Evolutionary conservation across 2,888 invertebrate species (phyloP), one percentile per base, ranked within the genome.

Genomic region (Lamellibrachia satsuma): DNA sequence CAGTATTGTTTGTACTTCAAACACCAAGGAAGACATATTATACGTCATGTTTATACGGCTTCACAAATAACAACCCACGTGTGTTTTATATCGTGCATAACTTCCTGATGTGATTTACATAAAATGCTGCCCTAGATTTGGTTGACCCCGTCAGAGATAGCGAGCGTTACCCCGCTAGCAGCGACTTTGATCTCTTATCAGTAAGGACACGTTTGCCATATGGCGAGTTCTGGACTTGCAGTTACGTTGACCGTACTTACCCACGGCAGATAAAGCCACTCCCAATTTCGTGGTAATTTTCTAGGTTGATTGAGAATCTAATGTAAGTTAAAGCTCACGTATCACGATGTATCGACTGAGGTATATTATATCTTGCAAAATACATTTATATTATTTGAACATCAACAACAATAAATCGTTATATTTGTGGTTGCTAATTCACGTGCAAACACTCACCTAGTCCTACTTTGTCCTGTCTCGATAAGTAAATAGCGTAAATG

Each of bases 81-180:
- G n/a, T 4, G 75, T 11, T 6, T 75, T 75, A 75, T 75, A 75
- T 75, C 15, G 75, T 15, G 75, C 15, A 75, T 75, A 22, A 75
- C 75, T 75, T n/a, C 75, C 75, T 75, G 75, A 75, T 75, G n/a
- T 75, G 75, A 75, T 75, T 75, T 22, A 22, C 75, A 75, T 75
- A 75, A 11, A 75, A 75, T 75, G 75, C 75, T 22, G 22, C 22
- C n/a, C 75, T 75, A 15, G 6, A 4, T 15, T 22, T 6, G 22
- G 75, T 75, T 75, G 75, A 75, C 75, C 22, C 6, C n/a, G n/a
- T 22, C 75, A 22, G 22, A 22, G 22, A 75, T 6, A 75, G 22
- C 57, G 3, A 75, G n/a, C 75, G n/a, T 22, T 6, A 22, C n/a
- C 8, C 15, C 8, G 75, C 75, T 75, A 22, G 22, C 75, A 75